Evolutionary conservation across 2,113 vertebrate species (phyloP), one percentile per base, ranked within the genome.

Genomic region (Cricetomys ansorgei): DNA sequence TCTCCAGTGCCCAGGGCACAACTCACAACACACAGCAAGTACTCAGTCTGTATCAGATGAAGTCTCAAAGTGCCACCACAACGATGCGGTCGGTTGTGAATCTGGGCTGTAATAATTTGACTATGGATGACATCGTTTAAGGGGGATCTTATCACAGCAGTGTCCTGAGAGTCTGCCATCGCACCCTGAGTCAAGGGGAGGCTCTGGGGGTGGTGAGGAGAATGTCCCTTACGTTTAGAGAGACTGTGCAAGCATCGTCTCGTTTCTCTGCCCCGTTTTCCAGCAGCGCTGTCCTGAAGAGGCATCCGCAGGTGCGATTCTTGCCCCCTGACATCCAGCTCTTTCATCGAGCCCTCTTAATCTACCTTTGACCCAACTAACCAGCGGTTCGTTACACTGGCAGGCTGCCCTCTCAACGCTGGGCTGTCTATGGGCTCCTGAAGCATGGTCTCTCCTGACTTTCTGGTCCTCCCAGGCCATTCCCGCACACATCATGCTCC

Each of bases 231-330:
- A n/a, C 27, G 37, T 86, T 43, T 53, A 19, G 0, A 84, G 45
- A 94, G 88, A 85, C 15, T 81, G 94, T 29, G 29, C 57, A 77
- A 89, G n/a, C 37, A 62, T 59, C 57, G 25, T 9, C 81, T 50
- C 53, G 67, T 72, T 86, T 83, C 75, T 89, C 81, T 91, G 67
- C 77, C 94, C 65, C 77, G 29, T 73, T 43, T 93, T 62, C 37
- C 23, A 45, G 86, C 40, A 86, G 85, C 75, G 59, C 27, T 59
- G 65, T 57, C 45, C 73, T 65, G 57, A 34, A 85, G 53, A 75
- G 37, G 87, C 57, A 27, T 70, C 55, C 34, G 65, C 29, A 9
- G 53, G n/a, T 91, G 65, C 89, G 53, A 25, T 34, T 69, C 72
- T 83, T 65, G 53, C 83, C 76, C 81, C 45, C 70, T 83, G n/a